These are phyloP conservation scores for Parnassius smintheus DNA, from an alignment of 2,888 invertebrate genomes.

Conservation along the genomic window DNA sequence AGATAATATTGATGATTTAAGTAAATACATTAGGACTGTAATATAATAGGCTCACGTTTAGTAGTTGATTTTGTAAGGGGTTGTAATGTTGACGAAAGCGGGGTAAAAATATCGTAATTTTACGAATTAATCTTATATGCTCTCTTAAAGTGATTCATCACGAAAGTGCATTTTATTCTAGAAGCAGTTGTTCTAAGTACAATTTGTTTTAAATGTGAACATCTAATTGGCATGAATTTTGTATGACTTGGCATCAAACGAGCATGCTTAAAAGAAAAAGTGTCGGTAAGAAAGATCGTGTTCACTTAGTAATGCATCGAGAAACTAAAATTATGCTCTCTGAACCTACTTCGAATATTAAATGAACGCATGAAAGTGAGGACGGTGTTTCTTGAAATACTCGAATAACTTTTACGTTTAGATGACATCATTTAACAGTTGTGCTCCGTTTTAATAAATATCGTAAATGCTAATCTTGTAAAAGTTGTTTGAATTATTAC, in stretches of 20 bases:
- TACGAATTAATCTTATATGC: too few species aligned
- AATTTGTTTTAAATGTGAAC: constrained; percentile 16
- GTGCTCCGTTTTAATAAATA: constrained; percentile 1
- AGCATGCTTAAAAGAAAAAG: constrained; percentile 25
- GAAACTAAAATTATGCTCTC: constrained; percentile 27
- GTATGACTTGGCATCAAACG: constrained; percentile 25
- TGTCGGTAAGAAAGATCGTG: constrained; percentile 9
- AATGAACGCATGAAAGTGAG: constrained; percentile 35
- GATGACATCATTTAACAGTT: constrained; percentile 26
- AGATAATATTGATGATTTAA: too few species aligned
- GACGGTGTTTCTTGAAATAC: constrained; percentile 23
- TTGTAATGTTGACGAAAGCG: too few species aligned
- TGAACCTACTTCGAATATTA: constrained; percentile 33
- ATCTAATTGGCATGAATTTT: constrained; percentile 24
- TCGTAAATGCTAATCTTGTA: constrained; percentile 7
- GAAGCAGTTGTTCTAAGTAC: too few species aligned
- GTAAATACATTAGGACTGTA: too few species aligned
- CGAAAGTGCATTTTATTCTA: background rate
- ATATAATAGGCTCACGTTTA: too few species aligned
- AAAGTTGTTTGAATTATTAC: constrained; percentile 7
- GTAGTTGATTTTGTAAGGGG: too few species aligned
- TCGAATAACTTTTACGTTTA: constrained; percentile 22
- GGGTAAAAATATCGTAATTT: too few species aligned
- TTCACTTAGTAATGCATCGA: constrained; percentile 23
- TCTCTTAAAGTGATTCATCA: background rate